Evolutionary conservation across 2,797 vertebrate genomes (phyloP).

Genomic region (Austrolebias charrua): DNA sequence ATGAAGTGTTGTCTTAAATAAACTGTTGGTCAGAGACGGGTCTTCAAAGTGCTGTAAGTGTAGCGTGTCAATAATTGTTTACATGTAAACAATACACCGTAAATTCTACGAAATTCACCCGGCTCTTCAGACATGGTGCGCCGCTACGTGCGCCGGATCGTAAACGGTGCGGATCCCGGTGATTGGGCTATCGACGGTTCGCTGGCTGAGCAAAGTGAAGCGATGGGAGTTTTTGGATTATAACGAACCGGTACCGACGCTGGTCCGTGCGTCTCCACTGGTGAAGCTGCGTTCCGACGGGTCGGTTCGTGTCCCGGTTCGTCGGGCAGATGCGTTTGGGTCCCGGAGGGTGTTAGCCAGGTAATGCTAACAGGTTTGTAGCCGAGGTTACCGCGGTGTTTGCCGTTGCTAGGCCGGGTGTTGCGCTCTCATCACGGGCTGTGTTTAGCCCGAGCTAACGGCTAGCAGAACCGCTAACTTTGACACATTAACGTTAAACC

Average conservation of each 20-base stretch:
- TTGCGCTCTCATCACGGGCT: constrained; percentile 14
- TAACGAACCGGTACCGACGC: constrained; percentile 18
- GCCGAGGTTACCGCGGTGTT: constrained; percentile 63
- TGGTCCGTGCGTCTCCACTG: no score
- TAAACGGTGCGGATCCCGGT: background rate
- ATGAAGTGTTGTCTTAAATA: no score
- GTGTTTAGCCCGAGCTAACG: constrained; percentile 4
- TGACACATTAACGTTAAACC: background rate
- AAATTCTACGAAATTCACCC: no score
- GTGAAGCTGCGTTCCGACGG: background rate
- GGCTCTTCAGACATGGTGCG: no score
- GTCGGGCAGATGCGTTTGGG: no score
- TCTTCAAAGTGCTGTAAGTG: no score
- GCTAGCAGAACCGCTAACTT: constrained; percentile 11
- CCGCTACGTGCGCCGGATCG: background rate
- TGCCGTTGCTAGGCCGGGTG: constrained; percentile 67
- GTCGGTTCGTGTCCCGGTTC: background rate
- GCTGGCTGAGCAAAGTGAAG: no score
- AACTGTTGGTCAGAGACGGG: no score
- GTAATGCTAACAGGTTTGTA: constrained; percentile 42
- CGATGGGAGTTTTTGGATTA: constrained; percentile 19
- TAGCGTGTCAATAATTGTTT: no score
- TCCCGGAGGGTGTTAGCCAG: constrained; percentile 37
- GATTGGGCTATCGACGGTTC: constrained; percentile 2
- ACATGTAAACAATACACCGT: no score